Conservation (phyloP, 2,113 vertebrate species). For the Regulus satrapa region DNA sequence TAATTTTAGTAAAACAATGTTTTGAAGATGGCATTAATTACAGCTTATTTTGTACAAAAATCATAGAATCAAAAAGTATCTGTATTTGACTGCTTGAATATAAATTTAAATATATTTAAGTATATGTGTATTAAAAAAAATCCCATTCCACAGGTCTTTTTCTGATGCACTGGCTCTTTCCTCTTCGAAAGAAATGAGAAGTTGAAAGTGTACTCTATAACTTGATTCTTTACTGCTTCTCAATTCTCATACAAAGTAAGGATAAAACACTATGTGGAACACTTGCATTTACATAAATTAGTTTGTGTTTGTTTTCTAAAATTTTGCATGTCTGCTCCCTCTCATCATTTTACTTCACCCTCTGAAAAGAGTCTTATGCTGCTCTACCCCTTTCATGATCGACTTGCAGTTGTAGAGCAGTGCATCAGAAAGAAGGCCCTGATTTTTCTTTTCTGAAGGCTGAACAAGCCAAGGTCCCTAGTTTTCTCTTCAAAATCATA, state of each 20-base stretch:
- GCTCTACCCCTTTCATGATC: neutral
- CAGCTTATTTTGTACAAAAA: neutral
- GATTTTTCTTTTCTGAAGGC: neutral
- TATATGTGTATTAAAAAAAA: neutral
- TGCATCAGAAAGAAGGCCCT: neutral
- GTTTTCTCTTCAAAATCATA: neutral
- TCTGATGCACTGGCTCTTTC: neutral
- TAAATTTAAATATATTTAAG: neutral
- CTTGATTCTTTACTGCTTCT: neutral
- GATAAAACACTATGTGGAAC: neutral
- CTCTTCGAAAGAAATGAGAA: neutral
- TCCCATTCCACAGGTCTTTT: neutral
- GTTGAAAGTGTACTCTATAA: neutral
- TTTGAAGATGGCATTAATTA: neutral
- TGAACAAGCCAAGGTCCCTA: neutral
- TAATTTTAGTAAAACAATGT: neutral
- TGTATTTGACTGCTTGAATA: neutral
- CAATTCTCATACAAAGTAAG: neutral
- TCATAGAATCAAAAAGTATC: neutral
- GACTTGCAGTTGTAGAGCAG: neutral
- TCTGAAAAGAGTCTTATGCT: neutral
- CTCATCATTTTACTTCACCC: neutral
- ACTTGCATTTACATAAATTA: neutral
- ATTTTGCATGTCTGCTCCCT: neutral
- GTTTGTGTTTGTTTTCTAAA: neutral